Base-by-base conservation (phyloP, 2,113 vertebrate genomes). In the Delphinapterus leucas region DNA sequence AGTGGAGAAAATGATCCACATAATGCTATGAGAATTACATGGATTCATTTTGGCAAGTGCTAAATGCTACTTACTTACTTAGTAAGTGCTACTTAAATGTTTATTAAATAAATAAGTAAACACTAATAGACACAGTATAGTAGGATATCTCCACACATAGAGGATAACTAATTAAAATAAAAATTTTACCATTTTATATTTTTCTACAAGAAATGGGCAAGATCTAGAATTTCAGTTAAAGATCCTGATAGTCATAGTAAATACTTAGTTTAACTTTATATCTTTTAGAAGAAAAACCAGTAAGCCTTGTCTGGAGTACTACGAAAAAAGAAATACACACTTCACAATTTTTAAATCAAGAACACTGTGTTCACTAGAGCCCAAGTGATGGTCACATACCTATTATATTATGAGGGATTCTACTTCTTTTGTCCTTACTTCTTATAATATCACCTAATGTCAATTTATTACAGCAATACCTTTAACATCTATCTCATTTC, bases 101-200 rank as follows among this genome's bases (percentile, higher is more conserved):
- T 97, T 93, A 55, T n/a, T 89, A 89, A 92, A 92, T 49, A 84
- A 92, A 20, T 73, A 84, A 85, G 21, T 38, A 71, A 90, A 74
- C 1, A 5, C 8, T 53, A 61, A 49, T 23, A 36, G 53, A 77
- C 6, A 68, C 15, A 13, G 10, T 81, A 0, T 58, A 33, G 26
- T 63, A n/a, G 14, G 9, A 31, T 41, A 11, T 31, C 6, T 58
- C 26, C 21, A 83, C 26, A 31, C 23, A 31, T 14, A 70, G 18
- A 17, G 8, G 20, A 68, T 70, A 89, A 74, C 21, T 63, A 85
- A 53, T 21, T 60, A 41, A 70, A 76, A 47, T n/a, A 2, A 60
- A 41, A 82, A 70, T 36, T 55, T 70, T 89, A 25, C 5, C 20
- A 25, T 60, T 94, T 49, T 86, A 55, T 70, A 65, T 15, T 81